Evolutionary conservation across 1,140 invertebrate species (phyloP).

Genomic region (Oncopeltus fasciatus): DNA sequence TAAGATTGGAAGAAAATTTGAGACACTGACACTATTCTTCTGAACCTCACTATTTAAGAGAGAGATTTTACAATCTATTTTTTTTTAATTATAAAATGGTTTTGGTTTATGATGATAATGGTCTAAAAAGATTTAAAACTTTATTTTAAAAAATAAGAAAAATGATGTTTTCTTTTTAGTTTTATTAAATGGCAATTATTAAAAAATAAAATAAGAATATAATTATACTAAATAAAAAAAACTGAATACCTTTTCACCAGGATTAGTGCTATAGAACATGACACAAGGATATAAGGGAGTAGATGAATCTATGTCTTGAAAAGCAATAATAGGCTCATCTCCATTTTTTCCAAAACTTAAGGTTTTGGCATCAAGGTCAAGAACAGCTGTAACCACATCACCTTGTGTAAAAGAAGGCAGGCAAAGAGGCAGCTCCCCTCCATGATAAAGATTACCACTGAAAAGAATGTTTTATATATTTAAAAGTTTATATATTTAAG

Average conservation of each 20-base stretch:
- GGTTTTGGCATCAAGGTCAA: conserved; percentile 50
- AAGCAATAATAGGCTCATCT: conserved; percentile 46
- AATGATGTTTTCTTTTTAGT: no score
- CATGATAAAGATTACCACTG: conserved; percentile 51
- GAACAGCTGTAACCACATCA: conserved; percentile 46
- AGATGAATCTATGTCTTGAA: conserved; percentile 44
- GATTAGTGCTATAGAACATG: conserved; percentile 52
- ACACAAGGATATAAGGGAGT: conserved; percentile 48
- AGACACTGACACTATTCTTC: no score
- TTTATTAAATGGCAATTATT: no score
- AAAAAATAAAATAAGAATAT: no score
- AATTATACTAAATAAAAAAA: no score
- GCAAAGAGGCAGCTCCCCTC: conserved; percentile 39
- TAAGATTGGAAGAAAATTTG: no score
- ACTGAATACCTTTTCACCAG: conserved; percentile 43
- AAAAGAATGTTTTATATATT: conserved; percentile 13
- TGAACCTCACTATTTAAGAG: no score
- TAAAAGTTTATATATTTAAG: neutral
- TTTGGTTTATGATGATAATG: no score
- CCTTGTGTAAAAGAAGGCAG: conserved; percentile 48
- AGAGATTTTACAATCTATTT: no score
- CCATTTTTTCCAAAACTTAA: conserved; percentile 56
- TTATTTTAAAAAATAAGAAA: no score
- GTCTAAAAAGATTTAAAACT: no score
- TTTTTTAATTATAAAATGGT: no score